These are phyloP conservation scores for Dicycla oo DNA, from an alignment of 2,888 invertebrate genomes.

Conservation along the genomic window DNA sequence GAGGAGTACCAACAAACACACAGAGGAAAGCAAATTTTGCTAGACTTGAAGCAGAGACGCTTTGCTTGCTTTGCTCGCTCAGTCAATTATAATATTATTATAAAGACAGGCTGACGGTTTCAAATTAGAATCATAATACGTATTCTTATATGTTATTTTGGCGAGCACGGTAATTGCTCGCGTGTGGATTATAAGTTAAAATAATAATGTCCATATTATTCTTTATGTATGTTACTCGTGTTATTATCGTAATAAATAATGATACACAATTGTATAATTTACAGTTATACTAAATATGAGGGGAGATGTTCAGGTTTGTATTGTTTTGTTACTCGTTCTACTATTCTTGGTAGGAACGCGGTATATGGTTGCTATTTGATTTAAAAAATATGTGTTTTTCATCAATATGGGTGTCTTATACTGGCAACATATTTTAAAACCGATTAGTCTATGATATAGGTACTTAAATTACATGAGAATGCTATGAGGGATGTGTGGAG, in stretches of 20 bases:
- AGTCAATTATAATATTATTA: conserved; percentile 68
- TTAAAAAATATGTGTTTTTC: conserved; percentile 6
- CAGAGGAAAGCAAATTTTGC: too few species aligned
- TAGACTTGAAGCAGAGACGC: too few species aligned
- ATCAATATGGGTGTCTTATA: too few species aligned
- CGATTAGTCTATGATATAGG: background rate
- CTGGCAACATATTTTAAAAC: background rate
- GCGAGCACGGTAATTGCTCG: conserved; percentile 80
- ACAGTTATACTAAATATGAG: conserved; percentile 60
- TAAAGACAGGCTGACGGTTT: conserved; percentile 72
- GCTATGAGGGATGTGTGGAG: too few species aligned
- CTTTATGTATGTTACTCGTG: conserved; percentile 76
- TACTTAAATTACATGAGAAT: too few species aligned
- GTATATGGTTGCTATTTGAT: background rate
- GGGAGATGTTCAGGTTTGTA: conserved; percentile 44
- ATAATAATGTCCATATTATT: conserved; percentile 78
- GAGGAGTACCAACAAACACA: too few species aligned
- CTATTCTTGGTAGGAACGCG: conserved; percentile 8
- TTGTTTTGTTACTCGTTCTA: conserved; percentile 28
- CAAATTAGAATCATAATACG: conserved; percentile 81
- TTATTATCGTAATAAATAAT: conserved; percentile 81
- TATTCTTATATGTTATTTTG: conserved; percentile 81
- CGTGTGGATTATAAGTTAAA: conserved; percentile 79
- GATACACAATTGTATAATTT: conserved; percentile 68
- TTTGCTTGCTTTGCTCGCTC: too few species aligned